Evolutionary conservation across 2,113 vertebrate genomes (phyloP).

Genomic region (Abramis brama): DNA sequence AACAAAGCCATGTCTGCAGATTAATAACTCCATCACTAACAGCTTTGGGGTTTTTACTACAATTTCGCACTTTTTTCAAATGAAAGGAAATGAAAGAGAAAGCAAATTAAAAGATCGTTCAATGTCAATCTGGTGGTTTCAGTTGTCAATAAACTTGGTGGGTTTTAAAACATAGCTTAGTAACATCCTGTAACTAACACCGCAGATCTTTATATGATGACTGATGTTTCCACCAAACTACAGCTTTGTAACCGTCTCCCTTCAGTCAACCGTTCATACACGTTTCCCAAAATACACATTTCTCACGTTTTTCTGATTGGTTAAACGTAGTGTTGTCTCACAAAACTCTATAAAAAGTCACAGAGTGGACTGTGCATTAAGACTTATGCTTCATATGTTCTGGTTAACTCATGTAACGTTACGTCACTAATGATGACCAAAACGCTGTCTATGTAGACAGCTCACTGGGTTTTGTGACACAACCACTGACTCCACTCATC

Average conservation of each 20-base stretch:
- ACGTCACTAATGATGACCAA: neutral
- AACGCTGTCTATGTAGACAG: neutral
- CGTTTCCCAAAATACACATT: neutral
- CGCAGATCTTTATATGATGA: neutral
- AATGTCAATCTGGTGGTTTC: neutral
- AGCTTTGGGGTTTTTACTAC: neutral
- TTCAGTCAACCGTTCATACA: neutral
- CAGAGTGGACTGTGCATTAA: neutral
- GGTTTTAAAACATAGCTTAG: neutral
- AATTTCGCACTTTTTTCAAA: neutral
- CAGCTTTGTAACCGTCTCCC: neutral
- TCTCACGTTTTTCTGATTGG: neutral
- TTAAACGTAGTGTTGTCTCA: neutral
- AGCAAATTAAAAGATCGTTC: neutral
- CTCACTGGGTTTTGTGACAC: neutral
- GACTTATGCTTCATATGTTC: neutral
- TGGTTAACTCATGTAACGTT: neutral
- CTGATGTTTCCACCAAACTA: neutral
- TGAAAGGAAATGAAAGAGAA: neutral
- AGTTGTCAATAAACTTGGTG: neutral
- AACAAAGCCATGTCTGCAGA: neutral
- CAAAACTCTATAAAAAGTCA: slow-evolving; percentile 13
- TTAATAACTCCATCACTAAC: neutral
- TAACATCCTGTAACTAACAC: neutral
- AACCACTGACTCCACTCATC: slow-evolving; percentile 18